Conservation (phyloP, 2,888 invertebrate species). For the Sabatieria punctata region DNA sequence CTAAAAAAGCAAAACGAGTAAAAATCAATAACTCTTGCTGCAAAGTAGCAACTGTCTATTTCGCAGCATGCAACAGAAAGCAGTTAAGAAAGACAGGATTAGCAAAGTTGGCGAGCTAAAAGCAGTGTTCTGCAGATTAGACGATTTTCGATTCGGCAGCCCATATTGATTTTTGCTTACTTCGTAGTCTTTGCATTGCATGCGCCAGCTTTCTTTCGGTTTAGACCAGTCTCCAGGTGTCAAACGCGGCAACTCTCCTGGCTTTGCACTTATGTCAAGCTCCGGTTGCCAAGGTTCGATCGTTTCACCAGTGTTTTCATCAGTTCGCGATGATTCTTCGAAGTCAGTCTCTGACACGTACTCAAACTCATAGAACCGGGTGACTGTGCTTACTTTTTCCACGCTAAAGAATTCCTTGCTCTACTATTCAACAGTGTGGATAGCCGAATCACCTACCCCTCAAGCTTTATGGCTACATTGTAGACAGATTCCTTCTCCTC, state of each 20-base stretch:
- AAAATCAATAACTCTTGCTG: too few relatives aligned
- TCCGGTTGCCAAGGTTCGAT: not conserved
- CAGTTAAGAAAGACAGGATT: too few relatives aligned
- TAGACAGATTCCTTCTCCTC: not conserved
- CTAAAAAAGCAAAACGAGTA: too few relatives aligned
- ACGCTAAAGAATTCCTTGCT: not conserved
- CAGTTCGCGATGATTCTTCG: not conserved
- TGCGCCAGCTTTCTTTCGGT: not conserved
- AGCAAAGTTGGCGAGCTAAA: too few relatives aligned
- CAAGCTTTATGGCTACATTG: not conserved
- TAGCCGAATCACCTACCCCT: not conserved
- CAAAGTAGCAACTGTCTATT: too few relatives aligned
- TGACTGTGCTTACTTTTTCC: not conserved
- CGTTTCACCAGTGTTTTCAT: constrained; percentile 1
- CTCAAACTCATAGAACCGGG: not conserved
- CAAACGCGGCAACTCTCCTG: not conserved
- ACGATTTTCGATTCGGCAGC: too few relatives aligned
- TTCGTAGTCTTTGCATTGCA: too few relatives aligned
- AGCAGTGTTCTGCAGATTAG: too few relatives aligned
- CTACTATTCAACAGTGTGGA: too few relatives aligned
- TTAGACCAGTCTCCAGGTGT: not conserved
- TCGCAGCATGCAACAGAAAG: too few relatives aligned
- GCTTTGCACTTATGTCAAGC: not conserved
- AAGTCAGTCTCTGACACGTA: not conserved
- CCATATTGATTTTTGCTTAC: too few relatives aligned